Base-by-base conservation (phyloP, 2,888 invertebrate species). In the Drosophila multiciliata region DNA sequence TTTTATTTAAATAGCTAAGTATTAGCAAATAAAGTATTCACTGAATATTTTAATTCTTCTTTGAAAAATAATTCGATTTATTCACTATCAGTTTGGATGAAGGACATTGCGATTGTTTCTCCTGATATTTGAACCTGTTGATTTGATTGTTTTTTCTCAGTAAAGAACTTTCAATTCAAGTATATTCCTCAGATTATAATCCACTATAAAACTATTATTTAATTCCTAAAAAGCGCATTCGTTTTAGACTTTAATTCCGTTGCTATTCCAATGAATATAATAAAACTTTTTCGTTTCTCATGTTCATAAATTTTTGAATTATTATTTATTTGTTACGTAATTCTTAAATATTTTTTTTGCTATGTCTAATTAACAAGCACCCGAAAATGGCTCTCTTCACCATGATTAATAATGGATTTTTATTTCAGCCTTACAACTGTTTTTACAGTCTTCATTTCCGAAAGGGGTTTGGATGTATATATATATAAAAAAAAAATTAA, bases 141-240 rank as follows among this genome's bases (percentile, higher is more conserved):
- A 36, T 36, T 36, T 36, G 15, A 36, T 36, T 36, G 7, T 17
- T 7, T 36, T 2, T 17, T 17, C 6, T 17, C 15, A 15, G 36
- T 36, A 15, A 15, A 23, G 12, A 32, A 65, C 57, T 66, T 61
- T 63, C 35, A 65, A 45, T 65, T 29, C 6, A 1, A 29, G 6
- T 29, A 29, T 29, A 29, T 29, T 0, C 29, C 29, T 29, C 29
- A 29, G 29, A 5, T 29, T 29, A 29, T 29, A 29, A 6, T 5
- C 29, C 29, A 29, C 29, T 29, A 29, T 0, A 29, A 69, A 36
- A 52, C 64, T 85, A 73, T 78, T 80, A 80, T 68, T 59, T 53
- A 49, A 58, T 58, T 65, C 71, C 68, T 66, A 59, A n/a, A n/a
- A n/a, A n/a, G n/a, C n/a, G n/a, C n/a, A n/a, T 78, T 72, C 50